A percentile compares a stretch with the other conserved stretches of the same genome.
Evolutionary conservation across 2,888 invertebrate species (phyloP).

Genomic region (Lysandra bellargus): DNA sequence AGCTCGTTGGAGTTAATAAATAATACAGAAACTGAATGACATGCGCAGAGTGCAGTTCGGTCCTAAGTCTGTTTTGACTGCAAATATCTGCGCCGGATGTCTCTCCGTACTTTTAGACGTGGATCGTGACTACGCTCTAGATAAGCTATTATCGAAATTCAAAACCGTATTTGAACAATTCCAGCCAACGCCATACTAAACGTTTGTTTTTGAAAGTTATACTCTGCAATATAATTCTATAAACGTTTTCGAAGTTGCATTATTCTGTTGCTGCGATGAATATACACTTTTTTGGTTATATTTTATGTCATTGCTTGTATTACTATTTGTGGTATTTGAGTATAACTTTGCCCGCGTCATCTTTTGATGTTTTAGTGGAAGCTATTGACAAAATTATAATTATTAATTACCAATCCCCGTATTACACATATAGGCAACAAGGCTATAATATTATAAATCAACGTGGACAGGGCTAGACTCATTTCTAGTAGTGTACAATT

Average conservation of each 20-base stretch:
- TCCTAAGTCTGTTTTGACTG: constrained; percentile 76
- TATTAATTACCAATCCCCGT: no score
- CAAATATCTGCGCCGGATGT: constrained; percentile 73
- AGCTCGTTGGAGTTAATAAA: constrained; percentile 80
- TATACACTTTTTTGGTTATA: constrained; percentile 1
- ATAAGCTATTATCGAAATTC: constrained; percentile 34
- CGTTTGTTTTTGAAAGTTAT: constrained; percentile 25
- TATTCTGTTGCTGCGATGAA: not conserved
- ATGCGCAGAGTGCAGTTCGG: constrained; percentile 68
- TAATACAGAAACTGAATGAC: constrained; percentile 75
- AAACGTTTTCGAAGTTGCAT: not conserved
- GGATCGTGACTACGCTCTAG: constrained; percentile 41
- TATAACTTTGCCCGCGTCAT: not conserved
- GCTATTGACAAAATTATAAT: no score
- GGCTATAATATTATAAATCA: no score
- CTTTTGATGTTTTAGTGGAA: not conserved
- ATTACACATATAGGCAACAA: no score
- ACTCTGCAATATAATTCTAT: not conserved
- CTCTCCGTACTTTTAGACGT: constrained; percentile 45
- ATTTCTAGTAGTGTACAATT: no score
- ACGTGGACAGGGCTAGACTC: no score
- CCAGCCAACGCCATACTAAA: constrained; percentile 17
- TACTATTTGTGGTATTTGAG: not conserved
- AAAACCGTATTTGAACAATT: constrained; percentile 27
- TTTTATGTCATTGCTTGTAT: not conserved